These are phyloP conservation scores for Stercorarius parasiticus DNA, from an alignment of 2,113 vertebrate genomes.

Conservation along the genomic window DNA sequence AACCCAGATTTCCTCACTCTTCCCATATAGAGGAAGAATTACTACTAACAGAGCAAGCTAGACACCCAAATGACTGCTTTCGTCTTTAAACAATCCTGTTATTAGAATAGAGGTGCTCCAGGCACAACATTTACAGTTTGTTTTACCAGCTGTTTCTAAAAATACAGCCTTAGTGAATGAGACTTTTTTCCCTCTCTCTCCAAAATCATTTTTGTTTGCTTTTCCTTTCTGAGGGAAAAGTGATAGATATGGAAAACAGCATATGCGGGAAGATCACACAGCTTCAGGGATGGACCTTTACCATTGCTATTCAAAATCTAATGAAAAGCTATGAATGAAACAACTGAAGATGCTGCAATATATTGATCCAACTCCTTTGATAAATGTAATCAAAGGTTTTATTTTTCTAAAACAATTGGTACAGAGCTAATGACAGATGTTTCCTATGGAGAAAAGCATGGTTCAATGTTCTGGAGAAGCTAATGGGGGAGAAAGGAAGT, in stretches of 20 bases:
- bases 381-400: slow-evolving; percentile 63
- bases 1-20: background rate
- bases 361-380: slow-evolving; percentile 1
- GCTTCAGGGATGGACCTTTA: slow-evolving; percentile 42
- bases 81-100: slow-evolving; percentile 54
- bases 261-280: slow-evolving; percentile 52
- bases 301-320: slow-evolving; percentile 1
- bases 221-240: slow-evolving; percentile 20
- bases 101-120: slow-evolving; percentile 57
- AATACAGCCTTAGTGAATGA: slow-evolving; percentile 20
- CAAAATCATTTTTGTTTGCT: slow-evolving; percentile 45
- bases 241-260: slow-evolving; percentile 57
- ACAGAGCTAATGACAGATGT: slow-evolving; percentile 55
- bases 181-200: background rate
- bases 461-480: slow-evolving; percentile 46
- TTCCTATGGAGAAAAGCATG: slow-evolving; percentile 25
- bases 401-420: slow-evolving; percentile 11
- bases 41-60: background rate
- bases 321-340: slow-evolving; percentile 28
- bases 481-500: slow-evolving; percentile 19
- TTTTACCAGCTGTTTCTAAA: slow-evolving; percentile 74
- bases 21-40: background rate
- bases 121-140: slow-evolving; percentile 64
- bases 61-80: slow-evolving; percentile 29
- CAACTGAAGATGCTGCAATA: slow-evolving; percentile 6